A percentile compares a stretch with the other conserved stretches of the same genome.
phyloP scores from a whole-genome alignment of 2,797 vertebrate genomes.

The Eupleurogrammus muticus region DNA sequence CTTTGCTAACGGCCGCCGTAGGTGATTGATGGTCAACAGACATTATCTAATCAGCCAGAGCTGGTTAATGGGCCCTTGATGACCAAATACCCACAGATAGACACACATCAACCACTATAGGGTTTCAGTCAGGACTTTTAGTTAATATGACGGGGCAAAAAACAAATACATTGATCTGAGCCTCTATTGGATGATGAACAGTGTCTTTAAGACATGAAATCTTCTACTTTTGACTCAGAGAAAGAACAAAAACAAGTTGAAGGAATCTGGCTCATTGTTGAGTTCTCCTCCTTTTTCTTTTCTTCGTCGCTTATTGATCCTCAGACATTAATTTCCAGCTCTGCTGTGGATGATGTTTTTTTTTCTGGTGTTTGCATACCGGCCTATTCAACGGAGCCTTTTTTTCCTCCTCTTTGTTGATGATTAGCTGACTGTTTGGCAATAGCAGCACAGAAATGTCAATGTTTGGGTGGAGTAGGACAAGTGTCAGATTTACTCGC shows the following conservation, averaged over 20 bases:
- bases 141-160: too few species aligned
- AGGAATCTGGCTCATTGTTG: background rate
- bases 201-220: background rate
- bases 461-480: constrained; percentile 53
- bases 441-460: constrained; percentile 56
- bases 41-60: constrained; percentile 71
- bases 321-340: constrained; percentile 30
- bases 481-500: constrained; percentile 32
- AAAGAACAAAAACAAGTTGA: background rate
- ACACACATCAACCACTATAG: background rate
- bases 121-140: background rate
- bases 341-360: constrained; percentile 16
- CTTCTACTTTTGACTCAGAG: background rate
- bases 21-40: constrained; percentile 55
- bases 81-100: constrained; percentile 5
- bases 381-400: constrained; percentile 9
- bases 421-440: constrained; percentile 63
- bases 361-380: background rate
- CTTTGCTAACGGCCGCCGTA: constrained; percentile 21
- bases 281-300: constrained; percentile 3
- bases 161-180: background rate
- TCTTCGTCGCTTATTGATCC: constrained; percentile 18
- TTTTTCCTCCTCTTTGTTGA: constrained; percentile 42
- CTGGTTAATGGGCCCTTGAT: constrained; percentile 61
- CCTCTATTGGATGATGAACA: background rate